phyloP scores from a whole-genome alignment of 2,113 vertebrate species.

The Neotoma lepida region DNA sequence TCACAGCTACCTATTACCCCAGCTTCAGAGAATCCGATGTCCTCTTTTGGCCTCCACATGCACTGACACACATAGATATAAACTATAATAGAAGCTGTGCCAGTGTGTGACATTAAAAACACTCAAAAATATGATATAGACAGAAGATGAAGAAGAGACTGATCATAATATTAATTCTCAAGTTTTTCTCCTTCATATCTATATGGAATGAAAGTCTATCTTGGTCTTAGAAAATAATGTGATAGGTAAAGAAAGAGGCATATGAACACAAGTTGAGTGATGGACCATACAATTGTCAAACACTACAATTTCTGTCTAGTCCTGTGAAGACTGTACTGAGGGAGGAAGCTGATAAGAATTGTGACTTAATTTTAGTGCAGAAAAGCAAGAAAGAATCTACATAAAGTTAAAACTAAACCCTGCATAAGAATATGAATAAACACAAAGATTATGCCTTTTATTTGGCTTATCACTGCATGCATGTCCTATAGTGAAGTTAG shows the following conservation, averaged over 20 bases:
- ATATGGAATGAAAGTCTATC: not conserved
- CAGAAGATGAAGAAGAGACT: not conserved
- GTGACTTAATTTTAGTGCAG: slow-evolving; percentile 44
- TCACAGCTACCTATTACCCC: not conserved
- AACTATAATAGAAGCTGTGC: not conserved
- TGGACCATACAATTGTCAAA: not conserved
- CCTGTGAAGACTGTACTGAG: not conserved
- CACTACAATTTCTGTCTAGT: not conserved
- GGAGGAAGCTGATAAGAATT: not conserved
- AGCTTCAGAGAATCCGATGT: not conserved
- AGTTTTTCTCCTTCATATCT: not conserved
- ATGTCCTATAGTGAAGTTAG: not conserved
- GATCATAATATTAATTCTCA: not conserved
- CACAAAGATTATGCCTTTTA: not conserved
- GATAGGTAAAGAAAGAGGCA: not conserved
- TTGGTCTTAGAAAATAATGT: not conserved
- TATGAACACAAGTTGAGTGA: not conserved
- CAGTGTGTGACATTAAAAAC: no score
- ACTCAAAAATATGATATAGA: not conserved
- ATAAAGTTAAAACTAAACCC: not conserved
- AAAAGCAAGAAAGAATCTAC: not conserved
- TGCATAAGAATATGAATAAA: not conserved
- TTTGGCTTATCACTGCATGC: not conserved
- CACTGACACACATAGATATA: no score
- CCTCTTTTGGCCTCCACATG: not conserved